Conservation (phyloP, 2,113 vertebrate species). For the Macrotis lagotis region DNA sequence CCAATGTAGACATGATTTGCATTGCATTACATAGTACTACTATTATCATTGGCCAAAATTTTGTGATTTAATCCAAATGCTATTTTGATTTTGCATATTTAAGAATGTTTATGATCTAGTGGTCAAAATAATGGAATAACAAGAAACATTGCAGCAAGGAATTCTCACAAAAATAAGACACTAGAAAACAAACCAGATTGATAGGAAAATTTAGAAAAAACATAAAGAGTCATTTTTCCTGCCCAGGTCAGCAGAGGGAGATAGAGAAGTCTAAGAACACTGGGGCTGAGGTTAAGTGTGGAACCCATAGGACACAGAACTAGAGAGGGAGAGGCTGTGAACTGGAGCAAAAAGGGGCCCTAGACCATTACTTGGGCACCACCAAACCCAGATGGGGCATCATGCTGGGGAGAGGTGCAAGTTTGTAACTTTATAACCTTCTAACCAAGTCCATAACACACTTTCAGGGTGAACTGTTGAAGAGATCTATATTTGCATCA, state of each 20-base stretch:
- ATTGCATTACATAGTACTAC: slow-evolving; percentile 58
- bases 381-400: too few species aligned
- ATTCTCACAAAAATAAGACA: neutral
- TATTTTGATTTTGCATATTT: slow-evolving; percentile 53
- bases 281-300: too few species aligned
- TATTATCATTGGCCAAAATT: slow-evolving; percentile 66
- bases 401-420: too few species aligned
- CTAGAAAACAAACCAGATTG: neutral
- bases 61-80: slow-evolving; percentile 40
- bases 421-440: too few species aligned
- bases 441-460: too few species aligned
- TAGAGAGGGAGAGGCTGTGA: too few species aligned
- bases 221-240: neutral
- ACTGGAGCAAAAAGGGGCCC: too few species aligned
- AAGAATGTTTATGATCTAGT: slow-evolving; percentile 35
- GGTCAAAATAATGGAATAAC: neutral
- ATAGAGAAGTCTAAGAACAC: too few species aligned
- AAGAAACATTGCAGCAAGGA: neutral
- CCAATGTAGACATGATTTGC: slow-evolving; percentile 38
- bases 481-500: too few species aligned
- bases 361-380: too few species aligned
- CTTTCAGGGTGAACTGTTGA: too few species aligned
- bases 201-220: neutral
- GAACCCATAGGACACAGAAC: too few species aligned
- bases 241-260: neutral